Base-by-base conservation (phyloP, 2,113 vertebrate genomes). In the Talpa occidentalis region DNA sequence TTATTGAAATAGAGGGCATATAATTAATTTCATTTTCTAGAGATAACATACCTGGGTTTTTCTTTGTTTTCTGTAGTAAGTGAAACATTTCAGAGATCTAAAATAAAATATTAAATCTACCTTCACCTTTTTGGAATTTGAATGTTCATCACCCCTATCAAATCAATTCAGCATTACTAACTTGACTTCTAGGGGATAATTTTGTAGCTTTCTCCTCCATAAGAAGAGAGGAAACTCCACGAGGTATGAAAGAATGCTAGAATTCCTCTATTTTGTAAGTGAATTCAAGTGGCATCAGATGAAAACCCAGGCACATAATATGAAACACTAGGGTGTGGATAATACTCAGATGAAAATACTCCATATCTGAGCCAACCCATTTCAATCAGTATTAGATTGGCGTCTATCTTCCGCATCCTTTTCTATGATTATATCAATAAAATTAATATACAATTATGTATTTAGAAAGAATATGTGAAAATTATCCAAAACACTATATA, bases 121-220 rank as follows among this genome's bases (percentile, higher is more conserved):
- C 42, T 35, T 28, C 10, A 56, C 9, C 2, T n/a, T n/a, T n/a
- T 15, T 89, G 67, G 26, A 42, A 74, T 93, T 89, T 91, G 87
- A 82, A 91, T 91, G 76, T 82, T 95, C 79, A 91, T 82, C 82
- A 54, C 49, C 78, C 28, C 54, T 62, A 69, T 82, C 42, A 73
- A 91, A 87, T 89, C 56, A 91, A 52, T 69, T 81, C 87, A 82
- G 78, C 67, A 69, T 93, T 95, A 73, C 87, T 93, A 78, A 95
- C 54, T 81, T 91, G 69, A 86, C 56, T 94, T 76, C n/a, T 73
- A 89, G 28, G n/a, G 32, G 89, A 91, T 69, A 21, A n/a, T 95
- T 93, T 82, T 89, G 93, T 49, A 69, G n/a, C 1, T 17, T 76
- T 91, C 56, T 88, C 76, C 62, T 76, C 60, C 54, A 64, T 62